phyloP scores from a whole-genome alignment of 2,113 vertebrate genomes.

The Herpetotheres cachinnans region DNA sequence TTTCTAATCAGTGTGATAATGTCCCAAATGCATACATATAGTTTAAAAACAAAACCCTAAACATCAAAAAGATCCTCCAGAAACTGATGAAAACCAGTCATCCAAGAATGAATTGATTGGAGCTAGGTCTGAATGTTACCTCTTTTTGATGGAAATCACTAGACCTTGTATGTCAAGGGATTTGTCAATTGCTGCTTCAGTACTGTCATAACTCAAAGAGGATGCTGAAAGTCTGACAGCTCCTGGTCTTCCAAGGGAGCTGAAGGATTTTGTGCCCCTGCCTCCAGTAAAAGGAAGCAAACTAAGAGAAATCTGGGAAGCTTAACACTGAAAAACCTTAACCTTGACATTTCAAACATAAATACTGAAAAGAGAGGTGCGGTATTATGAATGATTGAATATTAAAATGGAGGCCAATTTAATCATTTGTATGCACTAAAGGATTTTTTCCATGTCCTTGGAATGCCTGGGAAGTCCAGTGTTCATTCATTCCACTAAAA shows the following conservation, averaged over 20 bases:
- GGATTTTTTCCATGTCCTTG: not conserved
- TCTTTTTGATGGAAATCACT: not conserved
- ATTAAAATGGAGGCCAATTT: not conserved
- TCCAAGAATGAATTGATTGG: not conserved
- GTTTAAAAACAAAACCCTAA: not conserved
- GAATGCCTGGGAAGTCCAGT: not conserved
- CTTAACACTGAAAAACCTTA: not conserved
- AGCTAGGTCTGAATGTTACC: not conserved
- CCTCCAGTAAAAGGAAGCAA: not conserved
- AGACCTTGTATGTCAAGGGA: not conserved
- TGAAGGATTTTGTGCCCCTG: not conserved
- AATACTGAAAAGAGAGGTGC: not conserved
- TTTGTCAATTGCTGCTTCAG: not conserved
- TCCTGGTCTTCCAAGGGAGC: not conserved
- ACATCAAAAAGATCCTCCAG: not conserved
- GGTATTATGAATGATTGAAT: not conserved
- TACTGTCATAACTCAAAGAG: not conserved
- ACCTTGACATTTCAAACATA: not conserved
- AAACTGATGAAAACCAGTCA: not conserved
- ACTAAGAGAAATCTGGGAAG: not conserved
- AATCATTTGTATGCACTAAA: not conserved
- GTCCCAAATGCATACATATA: not conserved
- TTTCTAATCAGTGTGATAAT: not conserved
- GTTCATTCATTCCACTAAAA: not conserved
- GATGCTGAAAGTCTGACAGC: not conserved